phyloP scores from a whole-genome alignment of 2,113 vertebrate genomes.

The Peromyscus leucopus region DNA sequence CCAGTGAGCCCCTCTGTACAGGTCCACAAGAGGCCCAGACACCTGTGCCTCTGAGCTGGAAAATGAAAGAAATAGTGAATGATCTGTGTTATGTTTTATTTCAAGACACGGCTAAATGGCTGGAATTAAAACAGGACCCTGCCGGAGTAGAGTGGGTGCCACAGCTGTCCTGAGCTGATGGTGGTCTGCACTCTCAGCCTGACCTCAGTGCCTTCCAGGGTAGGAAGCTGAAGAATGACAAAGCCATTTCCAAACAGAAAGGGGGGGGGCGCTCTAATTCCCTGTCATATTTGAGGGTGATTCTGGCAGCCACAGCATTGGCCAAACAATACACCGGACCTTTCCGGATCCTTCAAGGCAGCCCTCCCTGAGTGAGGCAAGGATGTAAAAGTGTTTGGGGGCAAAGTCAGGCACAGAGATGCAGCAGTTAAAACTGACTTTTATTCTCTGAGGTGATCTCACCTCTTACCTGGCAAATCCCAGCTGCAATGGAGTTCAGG shows the following conservation, averaged over 20 bases:
- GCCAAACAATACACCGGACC: not conserved
- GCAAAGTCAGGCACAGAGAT: fast-evolving
- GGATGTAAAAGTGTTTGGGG: fast-evolving
- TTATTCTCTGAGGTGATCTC: fast-evolving
- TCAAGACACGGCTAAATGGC: not conserved
- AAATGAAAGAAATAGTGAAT: constrained; percentile 52
- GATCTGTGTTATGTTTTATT: constrained; percentile 11
- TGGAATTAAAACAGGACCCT: constrained; percentile 64
- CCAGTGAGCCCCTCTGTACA: not conserved
- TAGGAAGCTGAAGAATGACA: not conserved
- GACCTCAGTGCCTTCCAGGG: fast-evolving
- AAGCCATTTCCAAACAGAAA: not conserved
- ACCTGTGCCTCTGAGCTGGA: constrained; percentile 73
- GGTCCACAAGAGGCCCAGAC: constrained; percentile 63
- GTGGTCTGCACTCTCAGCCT: not conserved
- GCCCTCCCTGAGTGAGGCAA: not conserved
- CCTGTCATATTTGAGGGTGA: not conserved
- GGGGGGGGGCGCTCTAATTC: not conserved
- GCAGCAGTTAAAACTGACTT: not conserved
- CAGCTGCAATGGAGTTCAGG: fast-evolving
- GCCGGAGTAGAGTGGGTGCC: constrained; percentile 13
- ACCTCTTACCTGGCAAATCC: no score
- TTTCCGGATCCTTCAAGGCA: not conserved
- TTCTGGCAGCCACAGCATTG: no score
- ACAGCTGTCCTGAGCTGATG: not conserved